Evolutionary conservation across 2,797 vertebrate species (phyloP).

Genomic region (Gymnothorax javanicus): DNA sequence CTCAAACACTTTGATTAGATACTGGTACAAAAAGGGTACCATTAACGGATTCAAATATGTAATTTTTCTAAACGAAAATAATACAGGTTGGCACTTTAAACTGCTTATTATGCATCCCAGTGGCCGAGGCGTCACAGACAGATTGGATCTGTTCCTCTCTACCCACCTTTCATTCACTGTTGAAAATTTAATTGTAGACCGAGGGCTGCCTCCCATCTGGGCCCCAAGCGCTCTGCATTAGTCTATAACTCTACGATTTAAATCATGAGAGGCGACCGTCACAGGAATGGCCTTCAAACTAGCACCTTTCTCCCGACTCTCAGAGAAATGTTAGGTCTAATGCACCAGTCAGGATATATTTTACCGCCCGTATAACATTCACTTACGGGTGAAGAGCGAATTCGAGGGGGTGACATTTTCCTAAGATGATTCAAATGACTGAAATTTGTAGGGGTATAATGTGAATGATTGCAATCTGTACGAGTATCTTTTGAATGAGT

Average conservation of each 20-base stretch:
- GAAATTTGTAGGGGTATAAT: not conserved
- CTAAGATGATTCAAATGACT: not conserved
- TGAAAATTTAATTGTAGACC: not conserved
- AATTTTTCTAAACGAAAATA: too few species aligned
- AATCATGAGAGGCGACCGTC: not conserved
- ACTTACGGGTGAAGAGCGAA: not conserved
- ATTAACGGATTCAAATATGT: too few species aligned
- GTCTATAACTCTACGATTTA: not conserved
- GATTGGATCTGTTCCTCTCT: not conserved
- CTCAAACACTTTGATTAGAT: too few species aligned
- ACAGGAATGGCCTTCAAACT: not conserved
- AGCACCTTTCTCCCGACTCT: not conserved
- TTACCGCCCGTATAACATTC: not conserved
- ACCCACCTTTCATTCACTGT: not conserved
- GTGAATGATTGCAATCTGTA: not conserved
- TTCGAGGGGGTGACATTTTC: not conserved
- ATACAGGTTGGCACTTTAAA: not conserved
- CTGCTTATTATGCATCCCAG: not conserved
- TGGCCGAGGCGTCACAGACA: not conserved
- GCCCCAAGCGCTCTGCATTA: not conserved
- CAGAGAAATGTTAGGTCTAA: not conserved
- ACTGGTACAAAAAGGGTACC: too few species aligned
- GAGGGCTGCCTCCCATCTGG: not conserved
- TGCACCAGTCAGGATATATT: not conserved
- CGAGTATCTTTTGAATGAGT: slow-evolving; percentile 12